Conservation (phyloP, 2,113 vertebrate genomes). For the Todiramphus saurophagus region DNA sequence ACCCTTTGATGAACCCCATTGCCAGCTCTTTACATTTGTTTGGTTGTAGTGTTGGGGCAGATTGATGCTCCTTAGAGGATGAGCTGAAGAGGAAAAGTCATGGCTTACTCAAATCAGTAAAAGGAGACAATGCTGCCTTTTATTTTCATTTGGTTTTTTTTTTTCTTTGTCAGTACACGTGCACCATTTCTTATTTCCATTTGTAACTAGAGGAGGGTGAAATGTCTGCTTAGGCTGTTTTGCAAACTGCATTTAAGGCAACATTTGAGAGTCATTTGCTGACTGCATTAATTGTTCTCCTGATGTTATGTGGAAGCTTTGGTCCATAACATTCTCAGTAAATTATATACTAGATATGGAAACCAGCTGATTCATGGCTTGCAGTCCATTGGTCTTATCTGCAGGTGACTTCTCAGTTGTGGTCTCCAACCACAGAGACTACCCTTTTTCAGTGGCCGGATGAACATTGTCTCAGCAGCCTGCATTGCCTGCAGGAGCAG, state of each 20-base stretch:
- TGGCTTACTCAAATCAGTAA: not conserved
- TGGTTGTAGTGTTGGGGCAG: not conserved
- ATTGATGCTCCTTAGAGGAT: not conserved
- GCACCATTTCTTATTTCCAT: not conserved
- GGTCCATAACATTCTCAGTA: not conserved
- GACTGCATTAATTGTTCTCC: not conserved
- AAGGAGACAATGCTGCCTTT: not conserved
- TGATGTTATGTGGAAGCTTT: not conserved
- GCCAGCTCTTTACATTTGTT: not conserved
- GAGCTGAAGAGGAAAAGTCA: not conserved
- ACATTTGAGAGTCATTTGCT: not conserved
- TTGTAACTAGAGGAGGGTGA: not conserved
- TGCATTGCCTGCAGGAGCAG: fast-evolving
- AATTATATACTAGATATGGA: not conserved
- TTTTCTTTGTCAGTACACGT: not conserved
- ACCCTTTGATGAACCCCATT: not conserved
- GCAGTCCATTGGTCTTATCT: not conserved
- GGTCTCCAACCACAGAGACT: not conserved
- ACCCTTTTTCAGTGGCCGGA: not conserved
- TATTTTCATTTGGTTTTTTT: too few species aligned
- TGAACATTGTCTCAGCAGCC: fast-evolving
- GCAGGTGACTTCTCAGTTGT: fast-evolving
- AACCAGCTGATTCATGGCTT: not conserved
- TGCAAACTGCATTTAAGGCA: not conserved
- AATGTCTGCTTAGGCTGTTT: not conserved